Evolutionary conservation across 2,888 invertebrate genomes (phyloP).

Genomic region (Thera obeliscata): DNA sequence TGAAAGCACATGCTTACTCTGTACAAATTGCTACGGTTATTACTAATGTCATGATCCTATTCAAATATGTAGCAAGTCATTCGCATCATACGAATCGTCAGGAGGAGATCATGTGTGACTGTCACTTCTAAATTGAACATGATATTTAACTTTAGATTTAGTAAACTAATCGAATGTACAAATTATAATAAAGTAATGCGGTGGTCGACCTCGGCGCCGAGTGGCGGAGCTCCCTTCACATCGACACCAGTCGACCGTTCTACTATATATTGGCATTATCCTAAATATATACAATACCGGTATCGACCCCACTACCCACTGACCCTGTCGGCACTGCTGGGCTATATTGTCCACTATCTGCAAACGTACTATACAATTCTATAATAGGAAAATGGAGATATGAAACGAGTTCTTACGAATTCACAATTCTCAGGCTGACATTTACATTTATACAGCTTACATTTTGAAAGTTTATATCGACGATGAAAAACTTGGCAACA

Average conservation of each 20-base stretch:
- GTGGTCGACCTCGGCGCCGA: not conserved
- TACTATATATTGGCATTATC: not conserved
- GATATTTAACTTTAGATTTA: too few relatives aligned
- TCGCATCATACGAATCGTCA: not conserved
- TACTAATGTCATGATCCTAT: too few relatives aligned
- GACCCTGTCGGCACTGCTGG: too few relatives aligned
- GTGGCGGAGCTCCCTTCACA: conserved; percentile 43
- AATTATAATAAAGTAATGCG: not conserved
- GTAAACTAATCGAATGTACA: too few relatives aligned
- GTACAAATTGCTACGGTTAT: not conserved
- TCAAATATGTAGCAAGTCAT: not conserved
- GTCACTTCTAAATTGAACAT: too few relatives aligned
- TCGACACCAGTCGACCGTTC: not conserved
- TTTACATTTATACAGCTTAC: not conserved
- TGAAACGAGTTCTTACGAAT: conserved; percentile 8
- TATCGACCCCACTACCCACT: too few relatives aligned
- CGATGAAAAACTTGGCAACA: not conserved
- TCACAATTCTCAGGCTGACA: conserved; percentile 13
- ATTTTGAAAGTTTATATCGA: not conserved
- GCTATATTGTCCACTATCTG: too few relatives aligned
- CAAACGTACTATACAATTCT: too few relatives aligned
- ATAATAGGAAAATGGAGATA: not conserved
- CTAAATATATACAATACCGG: not conserved
- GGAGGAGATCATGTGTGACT: too few relatives aligned
- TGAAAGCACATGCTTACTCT: not conserved